Evolutionary conservation across 2,888 invertebrate species (phyloP).

Genomic region (Stenoptilia bipunctidactyla): DNA sequence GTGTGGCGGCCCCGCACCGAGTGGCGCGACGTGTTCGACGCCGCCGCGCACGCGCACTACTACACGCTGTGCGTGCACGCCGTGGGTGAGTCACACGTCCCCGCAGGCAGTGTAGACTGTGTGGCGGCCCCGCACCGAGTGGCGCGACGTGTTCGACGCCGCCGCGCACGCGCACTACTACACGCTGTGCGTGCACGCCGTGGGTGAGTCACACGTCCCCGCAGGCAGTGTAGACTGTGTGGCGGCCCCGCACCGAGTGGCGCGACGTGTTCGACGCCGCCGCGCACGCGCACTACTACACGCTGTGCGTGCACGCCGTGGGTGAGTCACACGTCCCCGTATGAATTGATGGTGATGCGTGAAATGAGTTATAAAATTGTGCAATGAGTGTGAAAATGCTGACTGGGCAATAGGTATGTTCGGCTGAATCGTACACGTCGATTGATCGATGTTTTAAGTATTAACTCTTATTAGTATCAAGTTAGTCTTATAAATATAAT

Average conservation of each 20-base stretch:
- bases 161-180: slow-evolving; percentile 69
- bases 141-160: slow-evolving; percentile 81
- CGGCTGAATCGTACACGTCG: too few relatives aligned
- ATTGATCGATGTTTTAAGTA: too few relatives aligned
- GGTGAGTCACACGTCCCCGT: too few relatives aligned
- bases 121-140: slow-evolving; percentile 72
- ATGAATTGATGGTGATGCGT: too few relatives aligned
- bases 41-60: slow-evolving; percentile 69
- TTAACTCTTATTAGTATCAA: too few relatives aligned
- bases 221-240: slow-evolving; percentile 25
- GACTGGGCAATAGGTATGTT: too few relatives aligned
- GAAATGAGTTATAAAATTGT: too few relatives aligned
- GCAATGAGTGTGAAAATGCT: too few relatives aligned
- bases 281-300: slow-evolving; percentile 62
- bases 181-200: slow-evolving; percentile 29
- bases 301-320: slow-evolving; percentile 30
- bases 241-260: slow-evolving; percentile 77
- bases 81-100: slow-evolving; percentile 33
- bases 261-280: slow-evolving; percentile 79
- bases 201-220: slow-evolving; percentile 32
- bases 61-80: slow-evolving; percentile 34
- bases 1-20: slow-evolving; percentile 66
- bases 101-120: slow-evolving; percentile 25
- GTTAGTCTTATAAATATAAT: too few relatives aligned
- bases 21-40: slow-evolving; percentile 83